Evolutionary conservation across 2,888 invertebrate species (phyloP).

Genomic region (Pachymerium ferrugineum): DNA sequence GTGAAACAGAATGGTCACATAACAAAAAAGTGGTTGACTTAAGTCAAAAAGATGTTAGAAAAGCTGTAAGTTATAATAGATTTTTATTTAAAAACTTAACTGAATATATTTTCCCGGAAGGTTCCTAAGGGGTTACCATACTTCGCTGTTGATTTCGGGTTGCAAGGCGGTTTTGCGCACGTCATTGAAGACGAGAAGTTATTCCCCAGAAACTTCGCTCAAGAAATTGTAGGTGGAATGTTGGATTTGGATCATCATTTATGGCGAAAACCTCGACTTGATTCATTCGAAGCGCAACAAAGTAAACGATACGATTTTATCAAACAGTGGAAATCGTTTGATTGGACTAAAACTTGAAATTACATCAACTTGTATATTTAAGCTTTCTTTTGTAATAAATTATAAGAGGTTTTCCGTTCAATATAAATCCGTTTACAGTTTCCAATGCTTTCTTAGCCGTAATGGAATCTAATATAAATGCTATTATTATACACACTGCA

Average conservation of each 20-base stretch:
- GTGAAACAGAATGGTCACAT: conserved; percentile 88
- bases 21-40: conserved; percentile 85
- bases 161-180: conserved; percentile 84
- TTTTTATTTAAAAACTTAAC: not conserved
- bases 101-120: conserved; percentile 36
- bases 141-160: conserved; percentile 89
- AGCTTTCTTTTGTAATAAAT: conserved; percentile 24
- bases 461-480: not conserved
- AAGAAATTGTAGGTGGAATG: conserved; percentile 94
- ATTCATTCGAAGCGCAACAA: conserved; percentile 68
- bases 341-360: conserved; percentile 36
- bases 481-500: not conserved
- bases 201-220: conserved; percentile 85
- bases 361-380: not conserved
- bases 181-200: conserved; percentile 87
- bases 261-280: conserved; percentile 77
- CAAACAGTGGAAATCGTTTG: conserved; percentile 58
- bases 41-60: conserved; percentile 63
- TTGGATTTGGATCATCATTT: conserved; percentile 74
- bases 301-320: conserved; percentile 69
- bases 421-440: conserved; percentile 32
- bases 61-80: conserved; percentile 51
- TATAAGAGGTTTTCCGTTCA: conserved; percentile 33
- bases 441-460: conserved; percentile 32
- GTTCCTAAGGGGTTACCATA: conserved; percentile 92